Evolutionary conservation across 2,113 vertebrate genomes (phyloP), one percentile per base, ranked within the genome.

Genomic region (Phocoena phocoena): DNA sequence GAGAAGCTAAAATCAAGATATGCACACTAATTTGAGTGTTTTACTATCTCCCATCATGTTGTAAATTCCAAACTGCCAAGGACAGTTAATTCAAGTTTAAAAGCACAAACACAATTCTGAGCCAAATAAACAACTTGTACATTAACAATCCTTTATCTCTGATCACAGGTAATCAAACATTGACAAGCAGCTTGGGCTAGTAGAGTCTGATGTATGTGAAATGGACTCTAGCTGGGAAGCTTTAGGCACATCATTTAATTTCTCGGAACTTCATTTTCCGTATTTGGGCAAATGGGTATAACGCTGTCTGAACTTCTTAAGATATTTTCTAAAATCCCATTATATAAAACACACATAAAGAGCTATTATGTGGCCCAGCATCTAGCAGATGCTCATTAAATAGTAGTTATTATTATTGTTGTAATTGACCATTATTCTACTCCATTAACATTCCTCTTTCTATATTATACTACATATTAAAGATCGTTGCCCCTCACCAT

Each of bases 321-420:
- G 31, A 36, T 47, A 79, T 26, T 1, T 94, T 18, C 41, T 97
- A 95, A 93, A 97, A 67, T 82, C 38, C 90, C 23, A 70, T 88
- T 70, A 89, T 17, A 87, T 63, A 50, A 94, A 96, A 95, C 62
- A 90, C 65, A 74, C 36, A 89, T 58, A 89, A 96, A 97, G 47
- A 92, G 50, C 4, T 23, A 73, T 41, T 81, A 53, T 83, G 8
- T 60, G 28, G 50, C 5, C 77, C 44, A 58, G 65, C 44, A 73
- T n/a, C 92, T 90, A 91, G 50, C 9, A 95, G 74, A 89, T 60
- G 73, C 62, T 89, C 73, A 93, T 92, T 88, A 83, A 90, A 74
- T 28, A 83, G 23, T 18, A 60, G 23, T 62, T 91, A 63, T 33
- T 86, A 62, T 65, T 90, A 63, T 44, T 87, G 86, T 3, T 81